These are phyloP conservation scores for Craniophora ligustri DNA, from an alignment of 2,888 invertebrate species.

Conservation along the genomic window DNA sequence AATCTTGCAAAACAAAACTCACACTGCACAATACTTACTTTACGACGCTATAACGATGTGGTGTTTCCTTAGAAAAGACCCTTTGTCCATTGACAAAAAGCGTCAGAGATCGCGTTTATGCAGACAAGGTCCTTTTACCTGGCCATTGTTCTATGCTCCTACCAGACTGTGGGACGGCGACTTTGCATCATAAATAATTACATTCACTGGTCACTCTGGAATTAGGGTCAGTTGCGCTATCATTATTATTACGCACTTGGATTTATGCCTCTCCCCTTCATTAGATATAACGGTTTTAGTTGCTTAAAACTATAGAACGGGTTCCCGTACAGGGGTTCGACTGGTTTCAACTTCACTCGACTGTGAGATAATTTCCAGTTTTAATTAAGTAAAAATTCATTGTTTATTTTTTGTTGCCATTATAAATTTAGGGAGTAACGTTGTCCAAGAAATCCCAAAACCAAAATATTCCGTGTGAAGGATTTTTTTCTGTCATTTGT, in stretches of 20 bases:
- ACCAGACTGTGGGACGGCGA: slow-evolving; percentile 83
- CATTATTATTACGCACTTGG: slow-evolving; percentile 80
- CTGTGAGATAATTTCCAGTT: slow-evolving; percentile 82
- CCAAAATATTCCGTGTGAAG: slow-evolving; percentile 25
- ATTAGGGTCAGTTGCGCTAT: slow-evolving; percentile 84
- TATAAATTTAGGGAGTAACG: slow-evolving; percentile 10
- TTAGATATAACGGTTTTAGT: slow-evolving; percentile 88
- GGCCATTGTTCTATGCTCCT: slow-evolving; percentile 83
- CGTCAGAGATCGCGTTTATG: slow-evolving; percentile 83
- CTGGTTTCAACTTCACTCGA: slow-evolving; percentile 79
- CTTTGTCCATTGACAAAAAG: slow-evolving; percentile 88
- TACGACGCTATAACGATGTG: slow-evolving; percentile 87
- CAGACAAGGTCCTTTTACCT: slow-evolving; percentile 84
- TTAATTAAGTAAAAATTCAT: slow-evolving; percentile 74
- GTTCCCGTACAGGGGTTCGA: slow-evolving; percentile 81
- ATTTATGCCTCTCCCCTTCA: slow-evolving; percentile 86
- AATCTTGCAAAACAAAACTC: slow-evolving; percentile 86
- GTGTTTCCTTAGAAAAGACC: slow-evolving; percentile 87
- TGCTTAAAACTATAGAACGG: slow-evolving; percentile 88
- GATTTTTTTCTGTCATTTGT: slow-evolving; percentile 33
- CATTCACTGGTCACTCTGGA: slow-evolving; percentile 82
- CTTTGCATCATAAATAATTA: slow-evolving; percentile 85
- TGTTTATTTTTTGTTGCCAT: slow-evolving; percentile 11
- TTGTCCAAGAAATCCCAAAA: slow-evolving; percentile 3
- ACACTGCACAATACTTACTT: slow-evolving; percentile 84